A percentile compares a stretch with the other conserved stretches of the same genome.
phyloP scores from a whole-genome alignment of 1,140 invertebrate species.

The Amphibalanus amphitrite region DNA sequence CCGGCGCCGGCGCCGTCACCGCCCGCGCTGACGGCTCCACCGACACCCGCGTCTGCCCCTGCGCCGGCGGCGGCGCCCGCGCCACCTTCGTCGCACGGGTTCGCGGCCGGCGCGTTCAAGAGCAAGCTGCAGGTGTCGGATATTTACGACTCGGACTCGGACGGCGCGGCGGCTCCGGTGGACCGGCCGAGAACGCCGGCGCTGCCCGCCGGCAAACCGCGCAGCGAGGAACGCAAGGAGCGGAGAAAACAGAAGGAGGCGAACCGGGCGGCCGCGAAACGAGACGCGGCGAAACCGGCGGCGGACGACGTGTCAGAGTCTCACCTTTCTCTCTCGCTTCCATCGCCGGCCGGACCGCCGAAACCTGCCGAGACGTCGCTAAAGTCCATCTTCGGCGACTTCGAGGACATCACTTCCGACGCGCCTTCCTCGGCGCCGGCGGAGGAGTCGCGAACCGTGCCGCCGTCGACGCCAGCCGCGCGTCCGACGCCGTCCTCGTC shows the following conservation, averaged over 20 bases:
- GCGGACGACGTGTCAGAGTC: not conserved
- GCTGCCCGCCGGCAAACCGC: not conserved
- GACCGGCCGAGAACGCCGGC: not conserved
- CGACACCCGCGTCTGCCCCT: no score
- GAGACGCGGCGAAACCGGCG: not conserved
- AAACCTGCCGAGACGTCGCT: not conserved
- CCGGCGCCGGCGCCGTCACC: no score
- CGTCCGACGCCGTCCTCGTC: no score
- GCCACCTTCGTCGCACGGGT: not conserved
- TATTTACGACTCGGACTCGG: not conserved
- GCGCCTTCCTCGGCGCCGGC: no score
- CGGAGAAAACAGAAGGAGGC: not conserved
- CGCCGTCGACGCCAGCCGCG: no score
- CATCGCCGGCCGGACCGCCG: no score
- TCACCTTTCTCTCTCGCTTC: no score
- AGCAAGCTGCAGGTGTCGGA: conserved; percentile 3
- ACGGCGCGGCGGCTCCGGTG: not conserved
- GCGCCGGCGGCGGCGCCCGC: no score
- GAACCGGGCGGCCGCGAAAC: not conserved
- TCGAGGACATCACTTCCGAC: not conserved
- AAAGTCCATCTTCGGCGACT: not conserved
- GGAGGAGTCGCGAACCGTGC: not conserved
- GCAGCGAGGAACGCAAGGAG: not conserved
- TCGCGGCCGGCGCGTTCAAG: not conserved
- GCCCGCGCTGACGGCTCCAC: no score